phyloP scores from a whole-genome alignment of 2,797 vertebrate species.

The Danio kyathit region DNA sequence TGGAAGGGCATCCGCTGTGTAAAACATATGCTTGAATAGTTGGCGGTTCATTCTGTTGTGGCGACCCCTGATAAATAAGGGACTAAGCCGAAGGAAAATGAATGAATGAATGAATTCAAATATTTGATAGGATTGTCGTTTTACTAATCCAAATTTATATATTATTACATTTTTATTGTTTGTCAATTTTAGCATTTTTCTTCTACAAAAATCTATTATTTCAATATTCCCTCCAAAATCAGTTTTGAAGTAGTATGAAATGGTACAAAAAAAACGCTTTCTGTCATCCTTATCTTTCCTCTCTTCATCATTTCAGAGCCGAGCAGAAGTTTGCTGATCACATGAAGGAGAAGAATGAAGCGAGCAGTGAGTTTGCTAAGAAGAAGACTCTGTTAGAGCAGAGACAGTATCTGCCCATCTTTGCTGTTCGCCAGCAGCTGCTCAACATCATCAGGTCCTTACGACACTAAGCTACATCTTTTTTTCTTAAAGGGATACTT shows the following conservation, averaged over 20 bases:
- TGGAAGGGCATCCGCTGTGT: too few species aligned
- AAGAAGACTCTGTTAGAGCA: slow-evolving; percentile 96
- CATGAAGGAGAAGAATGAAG: slow-evolving; percentile 94
- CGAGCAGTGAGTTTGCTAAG: slow-evolving; percentile 96
- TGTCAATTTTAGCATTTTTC: neutral
- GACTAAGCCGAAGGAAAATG: too few species aligned
- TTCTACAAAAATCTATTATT: neutral
- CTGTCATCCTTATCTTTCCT: neutral
- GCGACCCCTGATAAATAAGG: too few species aligned
- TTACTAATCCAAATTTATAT: neutral
- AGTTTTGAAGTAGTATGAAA: neutral
- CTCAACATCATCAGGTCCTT: slow-evolving; percentile 94
- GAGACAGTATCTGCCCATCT: slow-evolving; percentile 96
- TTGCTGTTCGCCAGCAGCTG: slow-evolving; percentile 95
- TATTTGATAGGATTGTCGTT: neutral
- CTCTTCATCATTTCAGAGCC: slow-evolving; percentile 76
- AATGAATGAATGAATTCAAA: too few species aligned
- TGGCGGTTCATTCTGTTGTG: too few species aligned
- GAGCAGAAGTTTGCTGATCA: slow-evolving; percentile 99
- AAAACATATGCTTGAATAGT: too few species aligned
- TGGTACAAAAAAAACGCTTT: neutral
- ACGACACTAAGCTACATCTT: neutral
- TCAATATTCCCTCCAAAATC: neutral
- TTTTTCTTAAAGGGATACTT: too few species aligned
- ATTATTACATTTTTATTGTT: too few species aligned